A percentile compares a stretch with the other conserved stretches of the same genome.
phyloP scores from a whole-genome alignment of 1,140 invertebrate genomes.

The Pseudachorutes palmiensis region DNA sequence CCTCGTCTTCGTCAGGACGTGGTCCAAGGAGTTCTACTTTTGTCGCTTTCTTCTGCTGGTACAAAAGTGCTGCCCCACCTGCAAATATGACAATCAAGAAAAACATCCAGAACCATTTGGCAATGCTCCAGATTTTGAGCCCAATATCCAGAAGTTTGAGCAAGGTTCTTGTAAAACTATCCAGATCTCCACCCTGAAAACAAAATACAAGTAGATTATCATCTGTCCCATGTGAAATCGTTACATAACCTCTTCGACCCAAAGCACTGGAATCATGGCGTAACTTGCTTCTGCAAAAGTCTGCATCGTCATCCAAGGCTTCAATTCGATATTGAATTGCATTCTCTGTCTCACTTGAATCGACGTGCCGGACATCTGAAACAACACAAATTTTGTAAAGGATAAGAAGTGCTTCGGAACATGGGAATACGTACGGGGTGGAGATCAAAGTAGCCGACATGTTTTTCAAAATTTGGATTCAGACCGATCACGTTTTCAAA shows the following conservation, averaged over 20 bases:
- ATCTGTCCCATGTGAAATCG: neutral
- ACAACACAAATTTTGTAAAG: neutral
- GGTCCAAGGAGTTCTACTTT: neutral
- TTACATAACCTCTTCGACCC: neutral
- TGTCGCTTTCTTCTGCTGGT: neutral
- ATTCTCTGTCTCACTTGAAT: slow-evolving; percentile 10
- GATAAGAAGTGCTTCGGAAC: neutral
- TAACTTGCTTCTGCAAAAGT: slow-evolving; percentile 7
- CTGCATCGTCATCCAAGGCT: slow-evolving; percentile 17
- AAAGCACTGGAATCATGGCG: slow-evolving; percentile 9
- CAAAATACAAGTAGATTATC: neutral
- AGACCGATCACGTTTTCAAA: slow-evolving; percentile 9
- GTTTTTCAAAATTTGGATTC: slow-evolving; percentile 12
- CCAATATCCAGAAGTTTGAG: neutral
- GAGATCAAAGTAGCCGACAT: slow-evolving; percentile 15
- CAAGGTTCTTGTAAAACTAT: neutral
- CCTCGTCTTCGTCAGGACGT: neutral
- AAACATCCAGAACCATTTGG: slow-evolving; percentile 10
- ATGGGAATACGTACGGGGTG: slow-evolving; percentile 7
- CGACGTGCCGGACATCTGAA: slow-evolving; percentile 16
- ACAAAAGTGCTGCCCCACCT: neutral
- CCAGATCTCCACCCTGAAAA: slow-evolving; percentile 8
- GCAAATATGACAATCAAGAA: neutral
- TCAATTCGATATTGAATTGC: slow-evolving; percentile 21
- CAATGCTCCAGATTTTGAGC: slow-evolving; percentile 1